These are phyloP conservation scores for Plectus sambesii DNA, from an alignment of 1,140 invertebrate species.

Conservation along the genomic window DNA sequence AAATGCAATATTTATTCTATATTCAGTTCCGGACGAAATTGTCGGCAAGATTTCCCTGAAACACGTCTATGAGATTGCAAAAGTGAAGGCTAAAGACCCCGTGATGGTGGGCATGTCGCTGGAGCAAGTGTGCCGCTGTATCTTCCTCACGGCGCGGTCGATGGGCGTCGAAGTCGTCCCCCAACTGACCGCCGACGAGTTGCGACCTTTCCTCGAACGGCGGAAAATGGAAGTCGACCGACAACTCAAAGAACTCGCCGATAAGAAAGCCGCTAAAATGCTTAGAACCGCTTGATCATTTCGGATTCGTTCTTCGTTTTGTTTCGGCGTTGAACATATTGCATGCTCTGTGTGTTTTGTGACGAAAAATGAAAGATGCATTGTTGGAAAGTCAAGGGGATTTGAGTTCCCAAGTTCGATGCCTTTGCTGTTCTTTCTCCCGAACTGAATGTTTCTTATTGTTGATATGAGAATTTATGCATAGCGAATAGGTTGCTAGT, in stretches of 20 bases:
- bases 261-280: slow-evolving; percentile 80
- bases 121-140: slow-evolving; percentile 56
- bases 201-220: slow-evolving; percentile 65
- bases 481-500: too few relatives aligned
- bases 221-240: slow-evolving; percentile 60
- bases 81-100: slow-evolving; percentile 78
- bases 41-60: slow-evolving; percentile 82
- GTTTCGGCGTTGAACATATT: too few relatives aligned
- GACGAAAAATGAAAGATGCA: too few relatives aligned
- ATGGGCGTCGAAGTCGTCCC: slow-evolving; percentile 56
- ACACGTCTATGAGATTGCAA: slow-evolving; percentile 95
- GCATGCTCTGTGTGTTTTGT: too few relatives aligned
- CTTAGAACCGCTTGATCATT: too few relatives aligned
- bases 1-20: slow-evolving; percentile 5
- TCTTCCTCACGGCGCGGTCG: slow-evolving; percentile 53
- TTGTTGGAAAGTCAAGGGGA: too few relatives aligned
- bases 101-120: slow-evolving; percentile 57
- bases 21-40: slow-evolving; percentile 54
- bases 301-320: too few relatives aligned
- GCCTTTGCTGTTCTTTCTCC: too few relatives aligned
- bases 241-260: slow-evolving; percentile 66
- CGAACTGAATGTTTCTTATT: too few relatives aligned
- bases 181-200: slow-evolving; percentile 65
- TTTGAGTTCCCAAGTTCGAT: too few relatives aligned
- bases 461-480: too few relatives aligned